Base-by-base conservation (phyloP, 2,888 invertebrate species). In the Lithophane socia region DNA sequence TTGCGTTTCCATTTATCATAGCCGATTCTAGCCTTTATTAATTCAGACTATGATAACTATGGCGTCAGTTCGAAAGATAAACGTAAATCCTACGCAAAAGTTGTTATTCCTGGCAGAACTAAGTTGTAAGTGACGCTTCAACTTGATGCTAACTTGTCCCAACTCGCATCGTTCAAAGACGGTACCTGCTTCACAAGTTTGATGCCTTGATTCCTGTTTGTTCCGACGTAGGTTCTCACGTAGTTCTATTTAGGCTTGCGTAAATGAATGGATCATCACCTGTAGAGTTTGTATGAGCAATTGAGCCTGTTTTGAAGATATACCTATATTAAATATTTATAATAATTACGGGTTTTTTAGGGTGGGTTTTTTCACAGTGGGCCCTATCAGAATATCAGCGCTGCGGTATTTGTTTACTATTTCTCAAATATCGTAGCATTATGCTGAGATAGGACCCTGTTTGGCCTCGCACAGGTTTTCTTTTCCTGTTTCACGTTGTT, bases 141-240 rank as follows among this genome's bases (percentile, higher is more conserved):
- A 86, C 80, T 83, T 24, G n/a, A 74, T 78, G 71, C 69, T 74
- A 75, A 84, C 75, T 75, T 63, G 54, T 29, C 37, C 13, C 54
- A 76, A 73, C 81, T 72, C 52, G 37, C 52, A 49, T 64, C 76
- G 58, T 66, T 72, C 65, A 66, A 47, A 80, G 49, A 70, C 44
- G 60, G 37, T n/a, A 44, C 72, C 64, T 78, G 75, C 42, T 72
- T 72, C 58, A 66, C 49, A 86, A 84, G 68, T 85, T 80, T 67
- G 54, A 71, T 56, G 75, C 37, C 47, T 52, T 84, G 73, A 79
- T 75, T 82, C 47, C 24, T 85, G 66, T 78, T 75, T 82, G 69
- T 75, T 24, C n/a, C 42, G 44, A 79, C 37, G n/a, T 56, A 56
- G 18, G 13, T 24, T 70, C 37, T 24, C 37, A 64, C 18, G 49